Conservation (phyloP, 2,888 invertebrate genomes). For the Rhaphigaster nebulosa region DNA sequence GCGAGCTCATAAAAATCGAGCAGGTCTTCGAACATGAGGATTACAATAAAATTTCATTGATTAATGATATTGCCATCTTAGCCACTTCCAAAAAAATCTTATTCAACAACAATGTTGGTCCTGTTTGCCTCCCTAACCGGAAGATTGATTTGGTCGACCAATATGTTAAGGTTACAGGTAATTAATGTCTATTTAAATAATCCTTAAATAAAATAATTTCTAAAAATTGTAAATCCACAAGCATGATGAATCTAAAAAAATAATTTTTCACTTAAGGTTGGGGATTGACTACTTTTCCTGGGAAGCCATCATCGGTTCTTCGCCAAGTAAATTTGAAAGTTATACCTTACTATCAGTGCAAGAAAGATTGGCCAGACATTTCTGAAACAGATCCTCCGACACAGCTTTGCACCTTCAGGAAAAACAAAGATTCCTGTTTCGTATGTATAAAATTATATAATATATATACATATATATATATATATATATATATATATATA, state of each 20-base stretch:
- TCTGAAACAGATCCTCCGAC: neutral
- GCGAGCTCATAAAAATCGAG: neutral
- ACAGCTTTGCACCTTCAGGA: neutral
- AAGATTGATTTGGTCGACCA: neutral
- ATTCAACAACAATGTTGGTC: neutral
- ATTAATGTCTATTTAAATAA: neutral
- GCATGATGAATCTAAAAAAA: neutral
- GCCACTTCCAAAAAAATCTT: neutral
- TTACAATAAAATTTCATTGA: neutral
- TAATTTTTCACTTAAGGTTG: neutral
- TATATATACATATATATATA: too few relatives aligned
- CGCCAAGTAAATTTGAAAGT: neutral
- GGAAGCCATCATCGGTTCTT: neutral
- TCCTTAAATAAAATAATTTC: neutral
- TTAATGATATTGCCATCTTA: neutral
- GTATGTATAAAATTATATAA: neutral
- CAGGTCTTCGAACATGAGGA: neutral
- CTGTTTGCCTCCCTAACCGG: neutral
- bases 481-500: too few relatives aligned
- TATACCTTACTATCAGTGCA: neutral
- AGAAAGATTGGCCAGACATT: neutral
- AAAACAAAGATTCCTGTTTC: neutral
- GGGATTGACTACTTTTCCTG: neutral
- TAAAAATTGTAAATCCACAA: neutral
- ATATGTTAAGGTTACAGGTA: conserved; percentile 5